Conservation (phyloP, 2,888 invertebrate genomes). For the Synanthedon andrenaeformis region DNA sequence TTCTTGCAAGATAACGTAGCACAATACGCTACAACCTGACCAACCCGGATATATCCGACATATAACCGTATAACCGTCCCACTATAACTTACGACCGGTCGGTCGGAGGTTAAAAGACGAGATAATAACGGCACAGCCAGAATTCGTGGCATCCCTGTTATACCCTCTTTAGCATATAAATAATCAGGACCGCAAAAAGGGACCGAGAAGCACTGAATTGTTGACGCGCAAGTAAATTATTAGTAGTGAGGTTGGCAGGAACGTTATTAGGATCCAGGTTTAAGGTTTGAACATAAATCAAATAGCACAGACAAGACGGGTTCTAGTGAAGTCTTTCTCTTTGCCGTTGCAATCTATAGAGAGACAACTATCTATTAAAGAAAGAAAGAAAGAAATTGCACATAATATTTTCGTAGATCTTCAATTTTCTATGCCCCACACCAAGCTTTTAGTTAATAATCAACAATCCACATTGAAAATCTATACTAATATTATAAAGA, state of each 20-base stretch:
- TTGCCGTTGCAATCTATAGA: too few species aligned
- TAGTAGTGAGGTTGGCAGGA: neutral
- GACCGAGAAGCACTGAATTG: conserved; percentile 3
- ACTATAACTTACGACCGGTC: conserved; percentile 7
- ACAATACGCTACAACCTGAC: too few species aligned
- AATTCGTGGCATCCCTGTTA: neutral
- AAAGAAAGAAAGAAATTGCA: too few species aligned
- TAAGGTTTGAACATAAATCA: neutral
- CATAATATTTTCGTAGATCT: too few species aligned
- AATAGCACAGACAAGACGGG: neutral
- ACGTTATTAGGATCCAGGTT: neutral
- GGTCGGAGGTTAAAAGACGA: conserved; percentile 10
- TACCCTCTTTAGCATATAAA: conserved; percentile 9
- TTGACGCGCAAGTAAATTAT: conserved; percentile 4
- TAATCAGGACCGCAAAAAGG: conserved; percentile 6
- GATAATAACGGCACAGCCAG: conserved; percentile 6
- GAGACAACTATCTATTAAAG: too few species aligned
- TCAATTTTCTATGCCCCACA: too few species aligned
- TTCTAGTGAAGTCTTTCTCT: too few species aligned
- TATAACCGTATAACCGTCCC: conserved; percentile 1
- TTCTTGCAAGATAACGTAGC: too few species aligned
- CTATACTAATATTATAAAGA: too few species aligned
- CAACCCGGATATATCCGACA: neutral
- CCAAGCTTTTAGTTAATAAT: too few species aligned
- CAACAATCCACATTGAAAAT: too few species aligned